These are phyloP conservation scores for Venustaconcha ellipsiformis DNA, from an alignment of 1,140 invertebrate species.

Conservation along the genomic window DNA sequence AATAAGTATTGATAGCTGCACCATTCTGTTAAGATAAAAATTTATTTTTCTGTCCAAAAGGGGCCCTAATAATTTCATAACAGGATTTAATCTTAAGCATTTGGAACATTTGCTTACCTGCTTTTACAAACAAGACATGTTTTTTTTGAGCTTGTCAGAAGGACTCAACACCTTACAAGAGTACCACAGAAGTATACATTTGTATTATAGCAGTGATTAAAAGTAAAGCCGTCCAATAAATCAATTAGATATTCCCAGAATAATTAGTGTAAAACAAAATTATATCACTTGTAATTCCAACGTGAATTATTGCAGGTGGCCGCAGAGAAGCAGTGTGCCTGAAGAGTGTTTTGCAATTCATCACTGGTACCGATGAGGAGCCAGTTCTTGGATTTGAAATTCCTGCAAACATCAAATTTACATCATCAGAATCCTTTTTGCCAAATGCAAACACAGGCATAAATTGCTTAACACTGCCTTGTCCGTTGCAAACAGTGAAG, in stretches of 20 bases:
- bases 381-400: slow-evolving; percentile 10
- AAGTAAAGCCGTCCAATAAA: no score
- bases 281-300: background rate
- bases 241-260: no score
- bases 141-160: no score
- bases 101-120: no score
- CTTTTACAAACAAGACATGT: no score
- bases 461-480: background rate
- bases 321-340: background rate
- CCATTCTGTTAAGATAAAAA: background rate
- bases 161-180: no score
- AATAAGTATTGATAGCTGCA: background rate
- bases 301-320: background rate
- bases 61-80: background rate
- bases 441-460: background rate
- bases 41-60: background rate
- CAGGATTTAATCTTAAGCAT: no score
- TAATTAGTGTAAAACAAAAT: background rate
- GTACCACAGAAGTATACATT: no score
- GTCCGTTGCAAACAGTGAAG: background rate
- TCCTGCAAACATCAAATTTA: background rate
- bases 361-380: slow-evolving; percentile 7
- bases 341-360: background rate
- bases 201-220: no score
- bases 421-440: background rate